Evolutionary conservation across 2,888 invertebrate species (phyloP).

Genomic region (Herminia tarsipennalis): DNA sequence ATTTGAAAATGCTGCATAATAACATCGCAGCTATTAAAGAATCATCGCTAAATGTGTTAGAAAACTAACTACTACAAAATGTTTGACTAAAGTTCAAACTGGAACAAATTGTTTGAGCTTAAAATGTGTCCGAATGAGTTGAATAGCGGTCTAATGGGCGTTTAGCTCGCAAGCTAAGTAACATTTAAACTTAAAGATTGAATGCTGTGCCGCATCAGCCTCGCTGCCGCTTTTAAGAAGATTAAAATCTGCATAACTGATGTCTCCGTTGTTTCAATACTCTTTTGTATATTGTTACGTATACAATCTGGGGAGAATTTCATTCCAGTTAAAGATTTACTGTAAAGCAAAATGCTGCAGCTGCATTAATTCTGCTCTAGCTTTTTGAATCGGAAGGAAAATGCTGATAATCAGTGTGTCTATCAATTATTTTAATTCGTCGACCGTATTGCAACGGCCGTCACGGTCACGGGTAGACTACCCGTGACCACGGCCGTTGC

Average conservation of each 20-base stretch:
- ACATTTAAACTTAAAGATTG: conserved; percentile 49
- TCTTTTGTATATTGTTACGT: conserved; percentile 12
- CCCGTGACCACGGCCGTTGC: too few relatives aligned
- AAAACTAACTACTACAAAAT: too few relatives aligned
- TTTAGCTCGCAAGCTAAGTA: conserved; percentile 34
- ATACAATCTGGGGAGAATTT: conserved; percentile 17
- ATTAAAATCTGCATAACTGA: conserved; percentile 74
- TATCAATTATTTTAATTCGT: too few relatives aligned
- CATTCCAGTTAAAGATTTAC: neutral
- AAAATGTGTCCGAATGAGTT: conserved; percentile 32
- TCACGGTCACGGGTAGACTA: too few relatives aligned
- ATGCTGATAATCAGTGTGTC: too few relatives aligned
- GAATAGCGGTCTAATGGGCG: conserved; percentile 36
- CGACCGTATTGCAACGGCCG: too few relatives aligned
- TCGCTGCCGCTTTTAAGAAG: conserved; percentile 63
- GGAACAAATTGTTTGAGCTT: conserved; percentile 28
- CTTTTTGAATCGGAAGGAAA: too few relatives aligned
- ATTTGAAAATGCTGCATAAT: too few relatives aligned
- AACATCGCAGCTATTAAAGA: too few relatives aligned
- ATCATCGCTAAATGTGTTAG: too few relatives aligned
- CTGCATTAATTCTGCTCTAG: too few relatives aligned
- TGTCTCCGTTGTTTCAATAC: conserved; percentile 41
- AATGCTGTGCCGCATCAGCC: conserved; percentile 26
- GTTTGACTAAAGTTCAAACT: conserved; percentile 7
- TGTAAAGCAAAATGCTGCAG: too few relatives aligned